Conservation (phyloP, 2,888 invertebrate species). For the Melinaea marsaeus region DNA sequence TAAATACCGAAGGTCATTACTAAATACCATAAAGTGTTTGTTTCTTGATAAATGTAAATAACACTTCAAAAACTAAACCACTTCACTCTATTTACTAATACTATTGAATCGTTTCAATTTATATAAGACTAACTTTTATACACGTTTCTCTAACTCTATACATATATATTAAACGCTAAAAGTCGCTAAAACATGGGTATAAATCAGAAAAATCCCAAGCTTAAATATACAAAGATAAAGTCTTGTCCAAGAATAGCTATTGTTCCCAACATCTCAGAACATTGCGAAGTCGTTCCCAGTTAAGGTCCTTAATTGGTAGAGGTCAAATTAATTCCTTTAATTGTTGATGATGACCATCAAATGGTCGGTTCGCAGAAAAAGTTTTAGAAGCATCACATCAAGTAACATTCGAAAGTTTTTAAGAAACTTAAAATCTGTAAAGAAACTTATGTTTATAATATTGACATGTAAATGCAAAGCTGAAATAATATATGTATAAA, state of each 20-base stretch:
- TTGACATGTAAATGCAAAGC: no score
- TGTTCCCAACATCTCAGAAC: slow-evolving; percentile 3
- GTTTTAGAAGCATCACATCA: not conserved
- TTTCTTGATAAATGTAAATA: not conserved
- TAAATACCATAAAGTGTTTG: slow-evolving; percentile 7
- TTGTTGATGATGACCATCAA: slow-evolving; percentile 46
- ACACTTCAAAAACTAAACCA: not conserved
- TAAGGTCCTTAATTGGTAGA: slow-evolving; percentile 53
- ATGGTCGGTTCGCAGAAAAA: slow-evolving; percentile 39
- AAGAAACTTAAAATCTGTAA: not conserved
- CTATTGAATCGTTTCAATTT: no score
- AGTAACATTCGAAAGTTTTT: not conserved
- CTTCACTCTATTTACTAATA: not conserved
- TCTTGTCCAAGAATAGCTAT: not conserved
- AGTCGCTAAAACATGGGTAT: no score
- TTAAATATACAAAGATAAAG: no score
- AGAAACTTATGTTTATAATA: no score
- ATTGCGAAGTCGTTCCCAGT: slow-evolving; percentile 22
- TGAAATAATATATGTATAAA: no score
- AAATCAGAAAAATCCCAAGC: no score
- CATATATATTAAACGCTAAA: no score
- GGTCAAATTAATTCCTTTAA: slow-evolving; percentile 74
- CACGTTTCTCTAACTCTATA: no score
- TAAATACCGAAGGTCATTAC: slow-evolving; percentile 40
- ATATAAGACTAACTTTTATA: no score